Base-by-base conservation (phyloP, 2,113 vertebrate genomes). In the Galemys pyrenaicus region DNA sequence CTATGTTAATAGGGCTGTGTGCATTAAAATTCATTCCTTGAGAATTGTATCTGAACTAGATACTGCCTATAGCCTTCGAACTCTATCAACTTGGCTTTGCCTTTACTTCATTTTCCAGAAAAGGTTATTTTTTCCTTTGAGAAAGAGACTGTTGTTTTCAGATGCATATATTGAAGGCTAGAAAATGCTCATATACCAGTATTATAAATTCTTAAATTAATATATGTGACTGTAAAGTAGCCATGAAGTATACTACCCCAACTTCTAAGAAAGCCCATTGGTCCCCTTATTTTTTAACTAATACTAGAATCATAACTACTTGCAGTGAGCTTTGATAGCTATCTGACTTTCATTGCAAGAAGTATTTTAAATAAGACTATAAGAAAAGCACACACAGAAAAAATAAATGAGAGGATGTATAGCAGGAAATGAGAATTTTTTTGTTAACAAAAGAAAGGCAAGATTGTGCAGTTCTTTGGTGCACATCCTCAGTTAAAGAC, bases 1-100 rank as follows among this genome's bases (percentile, higher is more conserved):
- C 92, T 93, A 41, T 49, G 62, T 89, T 96, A 96, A 96, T 96
- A 95, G 80, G 87, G 71, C 87, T 87, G 56, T 90, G 80, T 79
- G 68, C 81, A 97, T 97, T 97, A 96, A 97, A 97, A 97, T 95
- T 97, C 89, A 93, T 96, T 96, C 89, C 88, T 93, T 93, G 90
- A 97, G 96, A 96, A 93, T 71, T 81, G 49, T 77, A 88, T 89
- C 87, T 89, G 84, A 96, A 84, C 49, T 70, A 44, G 58, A 74
- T 84, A 80, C 77, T 90, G 75, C 92, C 87, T 26, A 81, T 49
- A 93, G 39, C 32, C 64, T 97, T 86, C 35, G 30, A 54, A 93
- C 44, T 37, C 0, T 58, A 60, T 85, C 87, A 93, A 46, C 71
- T 87, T 74, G 20, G 19, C 58, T 93, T 81, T 93, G 49, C 28